These are phyloP conservation scores for Empidonax alnorum DNA, from an alignment of 2,113 vertebrate genomes.

Conservation along the genomic window DNA sequence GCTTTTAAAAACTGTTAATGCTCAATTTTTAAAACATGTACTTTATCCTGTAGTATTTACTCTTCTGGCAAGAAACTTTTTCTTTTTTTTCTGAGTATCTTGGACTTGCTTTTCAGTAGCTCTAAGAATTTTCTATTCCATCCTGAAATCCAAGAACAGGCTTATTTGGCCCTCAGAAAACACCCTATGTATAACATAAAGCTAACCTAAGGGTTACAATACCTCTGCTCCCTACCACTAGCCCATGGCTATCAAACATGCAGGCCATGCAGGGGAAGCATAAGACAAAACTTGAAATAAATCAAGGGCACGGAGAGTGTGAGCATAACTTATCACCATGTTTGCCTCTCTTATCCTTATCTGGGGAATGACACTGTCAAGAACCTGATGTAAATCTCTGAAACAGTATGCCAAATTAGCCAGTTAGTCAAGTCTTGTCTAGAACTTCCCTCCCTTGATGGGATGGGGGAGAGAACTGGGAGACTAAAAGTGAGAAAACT, in stretches of 20 bases:
- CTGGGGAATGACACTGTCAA: fast-evolving
- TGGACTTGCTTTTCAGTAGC: background rate
- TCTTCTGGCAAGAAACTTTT: background rate
- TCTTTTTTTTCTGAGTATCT: background rate
- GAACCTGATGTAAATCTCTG: background rate
- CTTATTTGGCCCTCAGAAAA: background rate
- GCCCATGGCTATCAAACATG: background rate
- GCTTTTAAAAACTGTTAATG: background rate
- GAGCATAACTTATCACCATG: background rate
- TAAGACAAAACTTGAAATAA: background rate
- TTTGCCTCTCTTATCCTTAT: background rate
- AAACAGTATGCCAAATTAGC: background rate
- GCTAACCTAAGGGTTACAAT: background rate
- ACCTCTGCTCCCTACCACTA: background rate
- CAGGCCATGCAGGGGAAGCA: background rate
- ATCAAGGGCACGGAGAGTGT: background rate
- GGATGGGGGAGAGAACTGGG: background rate
- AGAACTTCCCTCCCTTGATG: background rate
- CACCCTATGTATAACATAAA: background rate
- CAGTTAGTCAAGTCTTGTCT: background rate
- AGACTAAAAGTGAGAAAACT: background rate
- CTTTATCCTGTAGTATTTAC: background rate
- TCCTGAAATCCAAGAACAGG: background rate
- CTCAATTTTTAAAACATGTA: background rate
- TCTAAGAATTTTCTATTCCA: background rate